Percentiles rank a stretch among this genome's conserved stretches.
phyloP scores from a whole-genome alignment of 2,113 vertebrate species.

The Aegotheles bennettii region DNA sequence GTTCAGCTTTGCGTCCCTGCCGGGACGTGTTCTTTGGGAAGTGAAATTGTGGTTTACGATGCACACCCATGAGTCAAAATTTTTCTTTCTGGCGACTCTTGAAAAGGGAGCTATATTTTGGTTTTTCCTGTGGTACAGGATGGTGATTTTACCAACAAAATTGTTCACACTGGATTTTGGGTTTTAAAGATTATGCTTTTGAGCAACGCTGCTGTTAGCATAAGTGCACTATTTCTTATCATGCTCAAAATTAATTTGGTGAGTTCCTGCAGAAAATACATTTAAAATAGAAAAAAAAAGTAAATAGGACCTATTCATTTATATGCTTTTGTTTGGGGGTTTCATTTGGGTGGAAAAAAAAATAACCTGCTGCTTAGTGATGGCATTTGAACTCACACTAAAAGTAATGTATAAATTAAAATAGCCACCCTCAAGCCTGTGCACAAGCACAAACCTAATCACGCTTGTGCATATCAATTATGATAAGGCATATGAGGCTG shows the following conservation, averaged over 20 bases:
- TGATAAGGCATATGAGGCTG: background rate
- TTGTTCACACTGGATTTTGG: background rate
- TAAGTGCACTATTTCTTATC: background rate
- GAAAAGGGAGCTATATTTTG: fast-evolving
- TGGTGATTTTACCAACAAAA: background rate
- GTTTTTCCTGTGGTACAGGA: fast-evolving
- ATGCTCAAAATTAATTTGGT: background rate
- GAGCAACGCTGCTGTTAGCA: background rate
- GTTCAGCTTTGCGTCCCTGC: background rate
- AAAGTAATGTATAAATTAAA: background rate
- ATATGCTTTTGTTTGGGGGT: background rate
- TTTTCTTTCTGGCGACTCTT: background rate
- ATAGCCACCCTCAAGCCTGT: background rate
- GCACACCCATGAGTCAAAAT: fast-evolving
- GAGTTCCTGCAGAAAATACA: background rate
- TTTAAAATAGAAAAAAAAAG: background rate
- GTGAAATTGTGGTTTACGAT: fast-evolving
- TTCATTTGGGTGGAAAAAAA: background rate
- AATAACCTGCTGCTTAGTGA: background rate
- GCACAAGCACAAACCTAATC: background rate
- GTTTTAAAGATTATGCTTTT: background rate
- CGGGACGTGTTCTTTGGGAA: background rate
- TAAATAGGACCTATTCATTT: background rate
- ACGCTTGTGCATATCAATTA: background rate
- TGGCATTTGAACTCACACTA: background rate